These are phyloP conservation scores for Craniophora ligustri DNA, from an alignment of 2,888 invertebrate genomes.

Conservation along the genomic window DNA sequence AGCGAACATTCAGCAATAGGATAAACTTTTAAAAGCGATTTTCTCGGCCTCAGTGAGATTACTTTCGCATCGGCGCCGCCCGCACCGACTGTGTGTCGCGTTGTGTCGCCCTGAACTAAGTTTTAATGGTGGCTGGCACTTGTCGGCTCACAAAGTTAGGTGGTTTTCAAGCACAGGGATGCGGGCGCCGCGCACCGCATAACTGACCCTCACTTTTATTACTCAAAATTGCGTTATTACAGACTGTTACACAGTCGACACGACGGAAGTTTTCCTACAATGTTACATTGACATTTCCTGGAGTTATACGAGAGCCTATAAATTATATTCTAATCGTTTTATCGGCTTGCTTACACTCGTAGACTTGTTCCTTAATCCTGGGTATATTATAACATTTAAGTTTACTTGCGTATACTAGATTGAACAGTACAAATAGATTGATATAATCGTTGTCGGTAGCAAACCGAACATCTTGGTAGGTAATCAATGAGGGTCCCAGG, in stretches of 20 bases:
- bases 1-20: constrained; percentile 42
- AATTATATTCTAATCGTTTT: constrained; percentile 2
- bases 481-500: constrained; percentile 72
- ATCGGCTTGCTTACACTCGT: background rate
- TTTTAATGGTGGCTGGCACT: constrained; percentile 75
- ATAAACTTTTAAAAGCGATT: constrained; percentile 62
- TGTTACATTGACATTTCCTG: constrained; percentile 24
- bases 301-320: constrained; percentile 5
- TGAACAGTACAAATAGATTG: constrained; percentile 31
- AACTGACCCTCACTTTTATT: constrained; percentile 41
- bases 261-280: constrained; percentile 21
- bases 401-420: constrained; percentile 21
- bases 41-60: constrained; percentile 55
- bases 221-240: constrained; percentile 45
- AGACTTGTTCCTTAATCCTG: background rate
- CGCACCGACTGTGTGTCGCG: constrained; percentile 47
- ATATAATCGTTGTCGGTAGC: constrained; percentile 22
- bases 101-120: constrained; percentile 57
- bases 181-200: constrained; percentile 54
- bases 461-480: constrained; percentile 52
- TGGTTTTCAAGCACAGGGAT: constrained; percentile 63
- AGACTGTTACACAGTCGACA: constrained; percentile 13
- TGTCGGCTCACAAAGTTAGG: constrained; percentile 60
- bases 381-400: background rate
- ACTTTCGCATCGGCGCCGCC: constrained; percentile 52